Conservation (phyloP, 1,140 invertebrate genomes). For the Apolygus lucorum region DNA sequence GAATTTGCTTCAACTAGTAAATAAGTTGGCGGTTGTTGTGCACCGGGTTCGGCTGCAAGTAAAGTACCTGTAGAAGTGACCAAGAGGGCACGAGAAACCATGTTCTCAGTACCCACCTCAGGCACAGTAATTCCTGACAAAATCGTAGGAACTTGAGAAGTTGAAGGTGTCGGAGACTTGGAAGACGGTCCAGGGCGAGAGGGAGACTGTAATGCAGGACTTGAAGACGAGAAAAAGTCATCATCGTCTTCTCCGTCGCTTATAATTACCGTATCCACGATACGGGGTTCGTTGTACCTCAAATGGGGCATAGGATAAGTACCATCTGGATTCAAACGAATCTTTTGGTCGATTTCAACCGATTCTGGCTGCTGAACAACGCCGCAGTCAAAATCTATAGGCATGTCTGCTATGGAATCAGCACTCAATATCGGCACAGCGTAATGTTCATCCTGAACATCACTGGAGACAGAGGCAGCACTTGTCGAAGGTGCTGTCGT, state of each 20-base stretch:
- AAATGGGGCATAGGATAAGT: not conserved
- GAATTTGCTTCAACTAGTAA: too few species aligned
- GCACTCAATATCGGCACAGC: not conserved
- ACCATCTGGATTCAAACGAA: not conserved
- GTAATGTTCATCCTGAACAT: not conserved
- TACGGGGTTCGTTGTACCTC: not conserved
- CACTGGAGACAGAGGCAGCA: too few species aligned
- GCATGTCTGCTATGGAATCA: not conserved
- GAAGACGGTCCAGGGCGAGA: not conserved
- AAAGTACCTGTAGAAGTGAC: too few species aligned
- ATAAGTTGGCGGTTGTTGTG: not conserved
- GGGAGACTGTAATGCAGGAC: not conserved
- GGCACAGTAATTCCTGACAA: too few species aligned
- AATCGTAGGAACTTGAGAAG: too few species aligned
- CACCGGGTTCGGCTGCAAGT: not conserved
- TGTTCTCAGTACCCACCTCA: too few species aligned
- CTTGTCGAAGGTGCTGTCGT: too few species aligned
- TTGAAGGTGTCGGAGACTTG: not conserved
- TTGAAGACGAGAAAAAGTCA: not conserved
- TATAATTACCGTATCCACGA: not conserved
- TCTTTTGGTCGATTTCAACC: not conserved
- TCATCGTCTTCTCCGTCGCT: slow-evolving; percentile 1
- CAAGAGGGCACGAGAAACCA: too few species aligned
- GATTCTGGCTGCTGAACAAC: not conserved
- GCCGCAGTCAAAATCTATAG: not conserved